Percentiles rank a stretch among this genome's conserved stretches.
Conservation (phyloP, 2,888 invertebrate species). For the Sepiola atlantica region DNA sequence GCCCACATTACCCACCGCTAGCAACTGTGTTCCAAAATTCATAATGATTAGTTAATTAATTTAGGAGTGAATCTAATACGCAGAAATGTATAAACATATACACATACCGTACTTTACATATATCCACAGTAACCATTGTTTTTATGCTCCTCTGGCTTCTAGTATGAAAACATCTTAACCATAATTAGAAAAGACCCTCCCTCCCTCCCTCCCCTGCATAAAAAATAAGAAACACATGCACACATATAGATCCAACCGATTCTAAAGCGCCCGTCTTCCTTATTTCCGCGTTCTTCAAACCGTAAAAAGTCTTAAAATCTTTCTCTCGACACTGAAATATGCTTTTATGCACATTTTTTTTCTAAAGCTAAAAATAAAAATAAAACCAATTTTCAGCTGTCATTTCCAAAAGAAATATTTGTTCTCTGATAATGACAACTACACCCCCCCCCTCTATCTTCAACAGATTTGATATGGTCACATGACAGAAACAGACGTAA, state of each 20-base stretch:
- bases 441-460: no score
- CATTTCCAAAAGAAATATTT: not conserved
- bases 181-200: not conserved
- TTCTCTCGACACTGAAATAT: not conserved
- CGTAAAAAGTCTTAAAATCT: not conserved
- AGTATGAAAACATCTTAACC: not conserved
- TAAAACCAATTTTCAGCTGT: not conserved
- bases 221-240: no score
- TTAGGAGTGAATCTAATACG: no score
- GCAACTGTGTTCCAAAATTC: no score
- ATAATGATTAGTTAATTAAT: no score
- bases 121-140: not conserved
- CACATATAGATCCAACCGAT: not conserved
- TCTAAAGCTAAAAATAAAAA: not conserved
- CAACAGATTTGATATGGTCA: not conserved
- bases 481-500: not conserved
- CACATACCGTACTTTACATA: not conserved
- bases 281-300: not conserved
- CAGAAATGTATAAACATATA: no score
- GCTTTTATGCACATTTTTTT: not conserved
- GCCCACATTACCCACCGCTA: no score
- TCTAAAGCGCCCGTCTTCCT: not conserved
- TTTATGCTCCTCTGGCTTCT: not conserved
- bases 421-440: no score
- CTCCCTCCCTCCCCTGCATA: no score